phyloP scores from a whole-genome alignment of 2,113 vertebrate species.

The Piaya cayana region DNA sequence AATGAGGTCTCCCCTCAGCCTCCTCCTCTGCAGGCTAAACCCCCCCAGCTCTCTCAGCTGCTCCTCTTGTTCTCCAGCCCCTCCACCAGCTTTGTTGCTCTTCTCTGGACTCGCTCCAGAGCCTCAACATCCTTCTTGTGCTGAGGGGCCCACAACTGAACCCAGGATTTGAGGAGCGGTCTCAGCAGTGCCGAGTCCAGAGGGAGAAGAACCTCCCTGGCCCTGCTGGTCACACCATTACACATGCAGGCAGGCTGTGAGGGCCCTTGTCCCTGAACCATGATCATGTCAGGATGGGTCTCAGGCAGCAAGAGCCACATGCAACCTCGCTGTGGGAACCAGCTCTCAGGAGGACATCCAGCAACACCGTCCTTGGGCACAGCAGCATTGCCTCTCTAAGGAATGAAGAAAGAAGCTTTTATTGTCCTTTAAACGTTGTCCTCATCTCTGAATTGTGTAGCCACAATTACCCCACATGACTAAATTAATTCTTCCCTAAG shows the following conservation, averaged over 20 bases:
- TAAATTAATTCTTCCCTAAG: neutral
- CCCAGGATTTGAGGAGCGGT: no score
- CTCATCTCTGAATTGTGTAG: neutral
- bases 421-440: neutral
- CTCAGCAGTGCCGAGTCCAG: no score
- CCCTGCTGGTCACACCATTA: no score
- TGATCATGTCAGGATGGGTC: accelerated
- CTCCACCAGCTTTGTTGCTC: no score
- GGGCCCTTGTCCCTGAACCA: neutral
- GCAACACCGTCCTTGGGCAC: neutral
- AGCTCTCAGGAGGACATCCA: neutral
- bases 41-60: no score
- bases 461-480: neutral
- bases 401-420: neutral
- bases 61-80: no score
- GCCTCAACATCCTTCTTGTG: no score
- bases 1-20: no score
- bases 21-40: no score
- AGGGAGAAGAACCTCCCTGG: no score
- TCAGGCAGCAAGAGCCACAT: neutral
- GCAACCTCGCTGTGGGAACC: neutral
- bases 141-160: no score
- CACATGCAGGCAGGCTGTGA: neutral
- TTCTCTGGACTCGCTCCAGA: no score
- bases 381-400: neutral